Percentiles rank a stretch among this genome's conserved stretches.
Conservation (phyloP, 2,113 vertebrate species). For the Caretta caretta region DNA sequence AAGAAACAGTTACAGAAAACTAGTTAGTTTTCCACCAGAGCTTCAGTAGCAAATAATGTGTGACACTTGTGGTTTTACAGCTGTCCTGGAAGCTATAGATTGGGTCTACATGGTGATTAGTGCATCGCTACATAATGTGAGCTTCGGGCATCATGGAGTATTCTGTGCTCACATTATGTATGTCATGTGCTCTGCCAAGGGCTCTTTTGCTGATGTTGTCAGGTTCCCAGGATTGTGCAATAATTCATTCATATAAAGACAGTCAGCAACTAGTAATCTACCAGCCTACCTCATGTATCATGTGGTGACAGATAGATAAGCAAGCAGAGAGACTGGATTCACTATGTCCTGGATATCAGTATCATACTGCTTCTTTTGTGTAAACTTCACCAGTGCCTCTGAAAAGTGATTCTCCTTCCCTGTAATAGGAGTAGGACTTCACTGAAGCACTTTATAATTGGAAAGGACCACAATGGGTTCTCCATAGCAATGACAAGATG, state of each 20-base stretch:
- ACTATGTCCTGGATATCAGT: neutral
- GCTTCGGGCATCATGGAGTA: neutral
- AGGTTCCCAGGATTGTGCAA: neutral
- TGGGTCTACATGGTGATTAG: accelerated
- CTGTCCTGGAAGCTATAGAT: neutral
- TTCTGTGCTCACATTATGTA: accelerated
- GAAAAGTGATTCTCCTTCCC: neutral
- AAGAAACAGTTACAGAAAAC: neutral
- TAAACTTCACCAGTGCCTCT: neutral
- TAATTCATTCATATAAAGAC: neutral
- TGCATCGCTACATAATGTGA: neutral
- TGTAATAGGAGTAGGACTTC: neutral
- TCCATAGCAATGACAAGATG: neutral
- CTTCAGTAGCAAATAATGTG: accelerated
- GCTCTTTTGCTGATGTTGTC: neutral
- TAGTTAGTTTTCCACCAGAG: neutral
- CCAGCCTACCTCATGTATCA: neutral
- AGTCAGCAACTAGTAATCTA: neutral
- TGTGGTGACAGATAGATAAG: neutral
- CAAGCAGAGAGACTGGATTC: neutral
- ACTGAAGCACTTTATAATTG: neutral
- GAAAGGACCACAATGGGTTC: accelerated
- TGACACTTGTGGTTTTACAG: neutral
- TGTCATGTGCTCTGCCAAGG: neutral
- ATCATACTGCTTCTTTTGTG: neutral